Conservation (phyloP, 2,888 invertebrate genomes). For the Blastobasis lacticolella region DNA sequence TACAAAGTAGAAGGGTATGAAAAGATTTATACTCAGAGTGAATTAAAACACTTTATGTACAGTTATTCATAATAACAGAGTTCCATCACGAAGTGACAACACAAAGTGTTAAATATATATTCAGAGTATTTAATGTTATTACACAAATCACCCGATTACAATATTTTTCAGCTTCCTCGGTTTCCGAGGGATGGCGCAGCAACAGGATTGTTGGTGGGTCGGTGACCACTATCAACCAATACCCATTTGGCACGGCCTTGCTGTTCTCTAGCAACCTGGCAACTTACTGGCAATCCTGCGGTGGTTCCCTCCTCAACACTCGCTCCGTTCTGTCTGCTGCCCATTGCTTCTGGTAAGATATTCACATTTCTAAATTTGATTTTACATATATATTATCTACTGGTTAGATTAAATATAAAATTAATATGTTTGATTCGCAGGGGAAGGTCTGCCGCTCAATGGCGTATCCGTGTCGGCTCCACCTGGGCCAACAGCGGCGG, state of each 20-base stretch:
- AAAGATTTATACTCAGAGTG: too few species aligned
- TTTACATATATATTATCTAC: background rate
- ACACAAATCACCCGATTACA: background rate
- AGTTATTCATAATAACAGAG: too few species aligned
- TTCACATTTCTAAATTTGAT: background rate
- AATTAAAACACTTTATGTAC: too few species aligned
- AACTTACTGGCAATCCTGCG: slow-evolving; percentile 20
- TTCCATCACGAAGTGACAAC: too few species aligned
- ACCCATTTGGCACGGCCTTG: slow-evolving; percentile 21
- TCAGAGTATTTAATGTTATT: too few species aligned
- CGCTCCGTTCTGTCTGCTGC: slow-evolving; percentile 33
- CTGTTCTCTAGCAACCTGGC: slow-evolving; percentile 10
- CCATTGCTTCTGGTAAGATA: slow-evolving; percentile 29
- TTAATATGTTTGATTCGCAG: background rate
- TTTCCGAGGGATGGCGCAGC: background rate
- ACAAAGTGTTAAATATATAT: too few species aligned
- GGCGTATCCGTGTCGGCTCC: slow-evolving; percentile 29
- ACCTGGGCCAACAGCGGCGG: slow-evolving; percentile 33
- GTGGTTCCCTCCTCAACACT: slow-evolving; percentile 25
- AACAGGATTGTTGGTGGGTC: slow-evolving; percentile 31
- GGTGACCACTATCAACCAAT: slow-evolving; percentile 22
- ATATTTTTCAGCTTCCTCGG: background rate
- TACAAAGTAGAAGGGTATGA: too few species aligned
- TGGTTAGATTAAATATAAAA: background rate
- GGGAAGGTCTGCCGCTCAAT: slow-evolving; percentile 2